Base-by-base conservation (phyloP, 2,797 vertebrate species). In the Eulemur coronatus region DNA sequence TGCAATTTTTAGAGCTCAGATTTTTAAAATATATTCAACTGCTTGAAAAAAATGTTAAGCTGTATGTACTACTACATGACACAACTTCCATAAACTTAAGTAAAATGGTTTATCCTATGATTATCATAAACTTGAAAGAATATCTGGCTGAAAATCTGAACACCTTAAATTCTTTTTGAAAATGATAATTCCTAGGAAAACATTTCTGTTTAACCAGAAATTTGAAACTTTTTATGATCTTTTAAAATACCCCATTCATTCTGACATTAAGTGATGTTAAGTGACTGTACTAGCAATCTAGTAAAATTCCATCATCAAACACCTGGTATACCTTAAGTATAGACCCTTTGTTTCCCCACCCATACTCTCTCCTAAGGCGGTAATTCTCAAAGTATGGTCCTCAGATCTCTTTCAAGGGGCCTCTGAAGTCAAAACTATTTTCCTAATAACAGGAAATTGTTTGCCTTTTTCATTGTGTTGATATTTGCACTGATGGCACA, bases 51-150 rank as follows among this genome's bases (percentile, higher is more conserved):
- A 85, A 92, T 65, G n/a, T 82, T 67, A 82, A 86, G 48, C 26
- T 86, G 17, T 67, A 89, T 59, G 7, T 79, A 92, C 50, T 91
- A 84, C 43, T 61, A 82, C n/a, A 82, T 48, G 48, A 86, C 24
- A 72, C 24, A 70, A 84, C 85, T 57, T 65, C 70, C 43, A 14
- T 55, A 91, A 57, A 13, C 50, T 61, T 86, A 76, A 93, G 93
- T 96, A 94, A 97, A 87, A 91, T 22, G 46, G 41, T 93, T 87
- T 97, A 84, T n/a, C 30, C 63, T 88, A 89, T 70, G 50, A 95
- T 80, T 81, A 96, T 55, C 35, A 95, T 33, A 82, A n/a, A 80
- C 50, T 75, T 96, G 30, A 82, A 95, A 95, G 67, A 93, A 12
- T 80, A 70, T 88, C 69, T 95, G 75, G 52, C 69, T 94, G 59